A percentile compares a stretch with the other conserved stretches of the same genome.
Conservation (phyloP, 1,140 invertebrate genomes). For the Laodelphax striatellus region DNA sequence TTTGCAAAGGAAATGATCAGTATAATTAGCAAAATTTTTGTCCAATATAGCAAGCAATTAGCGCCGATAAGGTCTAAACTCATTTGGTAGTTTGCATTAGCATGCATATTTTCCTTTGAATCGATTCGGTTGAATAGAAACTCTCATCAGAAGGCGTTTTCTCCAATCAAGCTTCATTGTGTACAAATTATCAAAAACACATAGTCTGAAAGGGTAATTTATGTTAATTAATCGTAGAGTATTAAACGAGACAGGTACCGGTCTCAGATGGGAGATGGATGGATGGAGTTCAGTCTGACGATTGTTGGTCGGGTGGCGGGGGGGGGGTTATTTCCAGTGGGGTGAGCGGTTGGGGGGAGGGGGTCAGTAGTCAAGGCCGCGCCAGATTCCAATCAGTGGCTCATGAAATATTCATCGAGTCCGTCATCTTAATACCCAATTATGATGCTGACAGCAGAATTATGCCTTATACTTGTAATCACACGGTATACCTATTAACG, state of each 20-base stretch:
- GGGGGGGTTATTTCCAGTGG: neutral
- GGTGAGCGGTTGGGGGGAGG: neutral
- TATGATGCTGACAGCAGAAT: conserved; percentile 21
- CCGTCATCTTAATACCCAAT: conserved; percentile 20
- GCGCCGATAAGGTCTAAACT: no score
- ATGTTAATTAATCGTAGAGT: neutral
- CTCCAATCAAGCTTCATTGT: no score
- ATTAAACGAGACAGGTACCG: neutral
- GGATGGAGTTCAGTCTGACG: neutral
- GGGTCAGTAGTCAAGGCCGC: neutral
- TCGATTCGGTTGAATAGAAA: no score
- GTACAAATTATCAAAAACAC: no score
- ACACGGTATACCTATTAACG: conserved; percentile 3
- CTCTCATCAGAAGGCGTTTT: no score
- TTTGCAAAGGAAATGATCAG: no score
- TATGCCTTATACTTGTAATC: conserved; percentile 16
- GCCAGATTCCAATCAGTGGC: neutral
- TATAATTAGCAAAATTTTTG: no score
- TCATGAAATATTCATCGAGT: conserved; percentile 18
- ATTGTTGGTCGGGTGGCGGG: neutral
- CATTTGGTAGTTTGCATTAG: no score
- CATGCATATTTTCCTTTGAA: no score
- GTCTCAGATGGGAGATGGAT: neutral
- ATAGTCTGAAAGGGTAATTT: no score
- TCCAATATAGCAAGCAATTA: no score